Evolutionary conservation across 1,140 invertebrate species (phyloP).

Genomic region (Neodiprion fabricii): DNA sequence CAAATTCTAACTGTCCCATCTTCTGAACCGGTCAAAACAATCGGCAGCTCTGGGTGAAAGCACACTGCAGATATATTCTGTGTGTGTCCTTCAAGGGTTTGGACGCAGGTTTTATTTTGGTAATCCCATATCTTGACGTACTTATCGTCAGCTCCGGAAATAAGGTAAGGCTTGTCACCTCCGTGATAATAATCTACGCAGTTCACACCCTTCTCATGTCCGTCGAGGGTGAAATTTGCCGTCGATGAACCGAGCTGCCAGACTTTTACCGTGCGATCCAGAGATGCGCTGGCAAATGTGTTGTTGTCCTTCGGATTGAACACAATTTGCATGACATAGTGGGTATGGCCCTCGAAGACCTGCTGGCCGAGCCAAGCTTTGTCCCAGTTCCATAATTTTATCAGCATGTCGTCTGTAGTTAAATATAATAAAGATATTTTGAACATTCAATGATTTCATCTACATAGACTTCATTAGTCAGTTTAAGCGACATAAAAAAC

Average conservation of each 20-base stretch:
- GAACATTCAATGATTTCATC: neutral
- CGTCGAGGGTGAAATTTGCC: slow-evolving; percentile 98
- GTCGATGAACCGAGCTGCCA: slow-evolving; percentile 97
- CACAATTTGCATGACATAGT: slow-evolving; percentile 99
- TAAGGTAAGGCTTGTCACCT: slow-evolving; percentile 99
- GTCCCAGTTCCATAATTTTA: slow-evolving; percentile 99
- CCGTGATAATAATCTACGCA: slow-evolving; percentile 99
- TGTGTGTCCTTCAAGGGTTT: slow-evolving; percentile 95
- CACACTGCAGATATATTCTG: slow-evolving; percentile 93
- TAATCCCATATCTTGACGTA: slow-evolving; percentile 99
- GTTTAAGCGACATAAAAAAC: neutral
- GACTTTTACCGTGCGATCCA: slow-evolving; percentile 97
- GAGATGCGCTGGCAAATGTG: slow-evolving; percentile 98
- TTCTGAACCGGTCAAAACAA: slow-evolving; percentile 97
- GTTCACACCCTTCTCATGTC: slow-evolving; percentile 99
- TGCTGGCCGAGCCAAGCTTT: slow-evolving; percentile 97
- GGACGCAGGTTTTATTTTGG: slow-evolving; percentile 99
- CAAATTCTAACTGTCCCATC: slow-evolving; percentile 94
- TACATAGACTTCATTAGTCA: neutral
- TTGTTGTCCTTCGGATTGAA: slow-evolving; percentile 99
- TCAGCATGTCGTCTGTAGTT: slow-evolving; percentile 94
- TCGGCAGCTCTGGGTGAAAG: slow-evolving; percentile 98
- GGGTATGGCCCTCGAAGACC: slow-evolving; percentile 97
- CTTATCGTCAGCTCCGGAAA: slow-evolving; percentile 98
- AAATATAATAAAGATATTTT: neutral